These are phyloP conservation scores for Neolamprologus longior DNA, from an alignment of 2,113 vertebrate genomes.

Conservation along the genomic window DNA sequence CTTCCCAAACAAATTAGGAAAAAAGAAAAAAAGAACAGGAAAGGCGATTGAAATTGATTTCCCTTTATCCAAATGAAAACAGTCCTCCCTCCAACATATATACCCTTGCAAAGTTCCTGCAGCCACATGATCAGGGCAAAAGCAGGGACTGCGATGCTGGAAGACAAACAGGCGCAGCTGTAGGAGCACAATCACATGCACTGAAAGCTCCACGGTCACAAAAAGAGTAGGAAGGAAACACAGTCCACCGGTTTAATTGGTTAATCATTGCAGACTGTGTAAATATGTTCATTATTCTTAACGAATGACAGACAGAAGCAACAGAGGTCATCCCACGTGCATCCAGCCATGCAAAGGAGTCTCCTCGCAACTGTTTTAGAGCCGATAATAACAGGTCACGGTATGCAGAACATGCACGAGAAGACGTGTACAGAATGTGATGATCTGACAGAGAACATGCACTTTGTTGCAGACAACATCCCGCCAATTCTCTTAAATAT, in stretches of 20 bases:
- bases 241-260: background rate
- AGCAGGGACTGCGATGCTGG: background rate
- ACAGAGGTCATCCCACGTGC: background rate
- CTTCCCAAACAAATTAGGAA: background rate
- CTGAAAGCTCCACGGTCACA: background rate
- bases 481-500: background rate
- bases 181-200: background rate
- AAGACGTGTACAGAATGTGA: background rate
- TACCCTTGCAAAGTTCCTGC: background rate
- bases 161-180: background rate
- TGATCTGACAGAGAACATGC: background rate
- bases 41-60: background rate
- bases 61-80: background rate
- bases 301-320: background rate
- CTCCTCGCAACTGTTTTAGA: background rate
- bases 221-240: background rate
- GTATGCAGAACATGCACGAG: background rate
- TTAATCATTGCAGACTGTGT: background rate
- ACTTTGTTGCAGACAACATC: background rate
- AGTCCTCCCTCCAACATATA: background rate
- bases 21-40: background rate
- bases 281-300: background rate
- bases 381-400: background rate
- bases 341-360: slow-evolving; percentile 21
- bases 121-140: background rate